phyloP scores from a whole-genome alignment of 2,113 vertebrate genomes.

The Upupa epops region DNA sequence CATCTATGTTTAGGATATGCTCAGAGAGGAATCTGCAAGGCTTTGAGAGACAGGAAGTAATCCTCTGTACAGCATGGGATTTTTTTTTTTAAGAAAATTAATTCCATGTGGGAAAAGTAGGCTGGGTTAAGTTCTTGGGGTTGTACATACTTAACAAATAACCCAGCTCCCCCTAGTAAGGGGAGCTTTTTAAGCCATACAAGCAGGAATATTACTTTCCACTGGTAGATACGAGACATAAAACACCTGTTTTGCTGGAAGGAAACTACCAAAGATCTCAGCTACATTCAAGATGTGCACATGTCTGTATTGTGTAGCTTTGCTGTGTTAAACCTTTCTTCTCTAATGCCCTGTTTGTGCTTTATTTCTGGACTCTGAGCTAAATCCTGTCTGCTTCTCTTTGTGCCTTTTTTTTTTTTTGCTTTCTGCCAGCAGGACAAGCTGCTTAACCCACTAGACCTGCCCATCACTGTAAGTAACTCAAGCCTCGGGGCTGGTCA shows the following conservation, averaged over 20 bases:
- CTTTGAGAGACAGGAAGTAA: background rate
- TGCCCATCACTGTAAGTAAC: constrained; percentile 94
- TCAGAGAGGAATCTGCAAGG: background rate
- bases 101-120: background rate
- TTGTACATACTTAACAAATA: background rate
- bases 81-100: background rate
- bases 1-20: background rate
- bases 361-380: constrained; percentile 55
- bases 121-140: background rate
- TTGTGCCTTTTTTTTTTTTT: constrained; percentile 78
- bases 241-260: background rate
- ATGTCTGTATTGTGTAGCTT: constrained; percentile 65
- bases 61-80: background rate
- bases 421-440: constrained; percentile 86
- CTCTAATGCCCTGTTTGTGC: constrained; percentile 58
- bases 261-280: background rate
- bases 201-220: background rate
- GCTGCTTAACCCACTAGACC: constrained; percentile 89
- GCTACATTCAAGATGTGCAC: background rate
- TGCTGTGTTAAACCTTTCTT: constrained; percentile 67
- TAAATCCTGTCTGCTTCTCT: constrained; percentile 80
- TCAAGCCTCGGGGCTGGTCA: constrained; percentile 48
- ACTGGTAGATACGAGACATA: background rate
- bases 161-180: background rate
- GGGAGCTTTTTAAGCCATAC: background rate